These are phyloP conservation scores for Squalus acanthias DNA, from an alignment of 2,797 vertebrate species.

Conservation along the genomic window DNA sequence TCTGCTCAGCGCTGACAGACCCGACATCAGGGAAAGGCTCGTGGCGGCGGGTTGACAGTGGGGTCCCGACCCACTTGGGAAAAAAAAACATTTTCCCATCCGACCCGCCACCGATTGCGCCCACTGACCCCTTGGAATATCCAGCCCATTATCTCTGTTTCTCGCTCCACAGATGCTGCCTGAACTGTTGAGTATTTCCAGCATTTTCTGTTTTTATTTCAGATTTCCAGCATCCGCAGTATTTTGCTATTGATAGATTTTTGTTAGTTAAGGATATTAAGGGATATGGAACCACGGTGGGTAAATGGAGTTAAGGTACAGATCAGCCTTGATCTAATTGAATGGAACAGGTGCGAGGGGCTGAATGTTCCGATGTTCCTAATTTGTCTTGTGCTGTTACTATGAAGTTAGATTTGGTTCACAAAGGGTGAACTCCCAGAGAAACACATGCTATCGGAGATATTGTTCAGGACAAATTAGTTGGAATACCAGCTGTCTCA, in stretches of 20 bases:
- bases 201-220: too few species aligned
- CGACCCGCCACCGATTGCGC: too few species aligned
- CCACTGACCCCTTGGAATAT: too few species aligned
- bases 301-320: neutral
- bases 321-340: neutral
- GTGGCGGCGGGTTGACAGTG: too few species aligned
- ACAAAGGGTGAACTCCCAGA: neutral
- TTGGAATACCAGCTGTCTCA: neutral
- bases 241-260: neutral
- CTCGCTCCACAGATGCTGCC: too few species aligned
- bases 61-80: too few species aligned
- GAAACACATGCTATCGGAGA: neutral
- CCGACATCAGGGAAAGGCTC: too few species aligned
- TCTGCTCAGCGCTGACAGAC: too few species aligned
- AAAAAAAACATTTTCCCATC: too few species aligned
- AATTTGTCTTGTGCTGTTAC: neutral
- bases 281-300: neutral
- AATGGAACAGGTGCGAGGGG: neutral
- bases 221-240: too few species aligned
- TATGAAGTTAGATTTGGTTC: slow-evolving; percentile 1
- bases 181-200: too few species aligned
- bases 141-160: too few species aligned
- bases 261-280: neutral
- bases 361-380: neutral
- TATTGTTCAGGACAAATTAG: neutral